A percentile compares a stretch with the other conserved stretches of the same genome.
Evolutionary conservation across 2,888 invertebrate species (phyloP).

Genomic region (Leptopilina myrica): DNA sequence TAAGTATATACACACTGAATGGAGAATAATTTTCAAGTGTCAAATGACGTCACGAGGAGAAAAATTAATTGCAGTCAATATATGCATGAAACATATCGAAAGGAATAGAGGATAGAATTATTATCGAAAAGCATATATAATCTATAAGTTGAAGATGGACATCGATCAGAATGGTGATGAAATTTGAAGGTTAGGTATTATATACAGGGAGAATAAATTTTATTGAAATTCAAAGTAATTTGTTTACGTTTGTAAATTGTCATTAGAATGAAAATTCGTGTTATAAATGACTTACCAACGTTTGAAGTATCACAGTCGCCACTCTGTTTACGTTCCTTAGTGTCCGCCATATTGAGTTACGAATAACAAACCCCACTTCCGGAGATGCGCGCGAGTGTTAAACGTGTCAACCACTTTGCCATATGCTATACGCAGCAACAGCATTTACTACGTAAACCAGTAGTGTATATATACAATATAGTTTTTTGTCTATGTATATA

Average conservation of each 20-base stretch:
- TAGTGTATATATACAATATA: no score
- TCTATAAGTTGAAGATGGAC: no score
- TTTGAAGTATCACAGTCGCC: constrained; percentile 72
- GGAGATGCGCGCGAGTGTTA: constrained; percentile 63
- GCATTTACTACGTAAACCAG: constrained; percentile 58
- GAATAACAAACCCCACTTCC: constrained; percentile 70
- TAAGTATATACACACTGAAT: no score
- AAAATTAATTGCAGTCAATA: neutral
- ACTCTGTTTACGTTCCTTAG: constrained; percentile 79
- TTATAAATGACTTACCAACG: constrained; percentile 69
- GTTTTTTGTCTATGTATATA: no score
- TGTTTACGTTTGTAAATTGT: constrained; percentile 25
- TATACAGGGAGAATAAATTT: neutral
- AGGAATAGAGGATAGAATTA: neutral
- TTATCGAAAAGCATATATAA: neutral
- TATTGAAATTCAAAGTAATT: constrained; percentile 53
- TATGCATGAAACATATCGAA: neutral
- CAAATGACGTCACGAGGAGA: neutral
- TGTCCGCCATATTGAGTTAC: constrained; percentile 76
- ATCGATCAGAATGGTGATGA: neutral
- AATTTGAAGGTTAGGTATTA: constrained; percentile 29
- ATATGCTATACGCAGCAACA: neutral
- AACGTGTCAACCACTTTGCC: constrained; percentile 42
- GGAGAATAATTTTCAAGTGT: neutral
- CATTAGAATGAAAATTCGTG: constrained; percentile 45